These are phyloP conservation scores for Steinernema khuongi DNA, from an alignment of 1,140 invertebrate species.

Conservation along the genomic window DNA sequence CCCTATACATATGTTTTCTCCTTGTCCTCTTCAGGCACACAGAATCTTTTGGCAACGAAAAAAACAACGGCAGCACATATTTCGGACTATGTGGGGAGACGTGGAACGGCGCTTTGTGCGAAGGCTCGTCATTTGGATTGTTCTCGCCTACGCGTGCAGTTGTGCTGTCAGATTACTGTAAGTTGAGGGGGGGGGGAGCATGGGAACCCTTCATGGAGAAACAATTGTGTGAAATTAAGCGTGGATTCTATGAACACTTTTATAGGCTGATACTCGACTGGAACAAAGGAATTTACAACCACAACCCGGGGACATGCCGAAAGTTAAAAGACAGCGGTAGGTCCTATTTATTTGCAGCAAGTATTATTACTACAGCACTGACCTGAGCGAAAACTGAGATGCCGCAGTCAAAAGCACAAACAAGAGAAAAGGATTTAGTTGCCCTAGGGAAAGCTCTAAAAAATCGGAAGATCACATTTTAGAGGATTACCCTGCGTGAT, in stretches of 20 bases:
- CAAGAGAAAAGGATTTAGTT: no score
- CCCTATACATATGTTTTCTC: neutral
- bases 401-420: no score
- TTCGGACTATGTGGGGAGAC: neutral
- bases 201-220: neutral
- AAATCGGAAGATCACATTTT: no score
- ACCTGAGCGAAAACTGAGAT: no score
- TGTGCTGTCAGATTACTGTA: conserved; percentile 2
- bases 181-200: neutral
- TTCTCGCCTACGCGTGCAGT: conserved; percentile 11
- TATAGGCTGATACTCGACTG: conserved; percentile 11
- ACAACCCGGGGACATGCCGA: neutral
- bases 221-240: neutral
- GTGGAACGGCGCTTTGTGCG: neutral
- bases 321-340: neutral
- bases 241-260: neutral
- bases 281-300: conserved; percentile 3
- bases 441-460: no score
- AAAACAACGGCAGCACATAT: neutral
- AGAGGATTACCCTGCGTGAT: no score
- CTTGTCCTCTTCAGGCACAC: neutral
- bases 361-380: no score
- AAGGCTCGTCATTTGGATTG: neutral
- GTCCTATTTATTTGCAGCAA: neutral
- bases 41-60: neutral